Base-by-base conservation (phyloP, 2,797 vertebrate species). In the Amblyraja radiata region DNA sequence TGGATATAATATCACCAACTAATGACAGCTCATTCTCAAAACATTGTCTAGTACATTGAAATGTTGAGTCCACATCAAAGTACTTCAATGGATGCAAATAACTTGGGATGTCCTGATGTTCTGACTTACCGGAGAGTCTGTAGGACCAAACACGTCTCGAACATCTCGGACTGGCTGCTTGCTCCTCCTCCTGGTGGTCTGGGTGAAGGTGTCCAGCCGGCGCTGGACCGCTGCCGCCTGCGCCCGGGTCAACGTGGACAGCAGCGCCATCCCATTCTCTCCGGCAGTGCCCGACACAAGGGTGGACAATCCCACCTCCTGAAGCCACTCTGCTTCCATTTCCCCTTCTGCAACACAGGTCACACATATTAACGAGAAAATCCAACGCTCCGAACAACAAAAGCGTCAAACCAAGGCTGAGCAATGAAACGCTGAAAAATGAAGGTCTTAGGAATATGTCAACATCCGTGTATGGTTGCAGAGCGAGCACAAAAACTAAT, bases 291-390 rank as follows among this genome's bases (percentile, higher is more conserved):
- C 97, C 0, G 96, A 98, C 93, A 99, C 97, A 94, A 99, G 93
- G 0, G 97, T 97, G 39, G 98, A 98, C 23, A 99, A 94, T 13
- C 99, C 99, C 0, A 98, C 98, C 0, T 98, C 98, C 93, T 97
- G 97, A 25, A 99, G 95, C 99, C 99, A 99, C 93, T 97, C 97
- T 78, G 98, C 98, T 94, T 99, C 98, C 93, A 98, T 94, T 93
- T 99, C 98, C 13, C 97, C 97, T 95, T 99, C 98, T 99, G 95
- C 1, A 93, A 93, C 94, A 92, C 11, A 95, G 16, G 71, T 54
- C 68, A 74, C 0, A 1, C 14, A 74, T n/a, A 76, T 92, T 58
- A 92, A 73, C 16, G 11, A 1, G 23, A 92, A 74, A 74, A 74
- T 54, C 32, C 36, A 91, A 91, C 7, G 1, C n/a, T 65, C 61